These are phyloP conservation scores for Sitobion miscanthi DNA, from an alignment of 1,140 invertebrate species.

Conservation along the genomic window DNA sequence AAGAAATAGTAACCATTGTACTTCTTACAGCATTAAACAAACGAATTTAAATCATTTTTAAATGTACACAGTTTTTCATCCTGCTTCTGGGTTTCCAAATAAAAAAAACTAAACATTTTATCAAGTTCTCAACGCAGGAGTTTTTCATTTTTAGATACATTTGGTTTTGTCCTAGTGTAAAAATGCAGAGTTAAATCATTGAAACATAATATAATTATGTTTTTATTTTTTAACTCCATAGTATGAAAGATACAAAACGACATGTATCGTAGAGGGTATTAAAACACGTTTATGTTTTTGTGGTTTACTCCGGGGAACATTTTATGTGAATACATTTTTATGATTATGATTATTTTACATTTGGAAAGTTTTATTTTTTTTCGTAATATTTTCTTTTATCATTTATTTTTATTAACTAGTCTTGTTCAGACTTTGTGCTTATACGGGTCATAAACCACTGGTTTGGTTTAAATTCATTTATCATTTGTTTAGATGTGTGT, in stretches of 20 bases:
- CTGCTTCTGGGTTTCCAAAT: not conserved
- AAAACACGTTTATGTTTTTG: conserved; percentile 9
- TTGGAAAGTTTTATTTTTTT: not conserved
- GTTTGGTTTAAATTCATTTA: conserved; percentile 16
- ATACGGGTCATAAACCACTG: not conserved
- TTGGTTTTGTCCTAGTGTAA: not conserved
- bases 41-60: conserved; percentile 6
- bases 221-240: not conserved
- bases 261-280: not conserved
- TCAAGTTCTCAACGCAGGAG: not conserved
- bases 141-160: not conserved
- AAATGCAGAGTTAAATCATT: conserved; percentile 10
- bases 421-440: not conserved
- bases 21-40: not conserved
- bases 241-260: not conserved
- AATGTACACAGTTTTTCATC: not conserved
- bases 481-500: conserved; percentile 7
- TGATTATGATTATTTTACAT: conserved; percentile 22
- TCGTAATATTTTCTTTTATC: not conserved
- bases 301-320: not conserved
- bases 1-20: not conserved
- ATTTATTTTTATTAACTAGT: conserved; percentile 19
- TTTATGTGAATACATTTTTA: conserved; percentile 2
- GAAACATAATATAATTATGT: not conserved
- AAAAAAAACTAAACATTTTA: not conserved